phyloP scores from a whole-genome alignment of 2,888 invertebrate genomes.

The Crocallis elinguaria region DNA sequence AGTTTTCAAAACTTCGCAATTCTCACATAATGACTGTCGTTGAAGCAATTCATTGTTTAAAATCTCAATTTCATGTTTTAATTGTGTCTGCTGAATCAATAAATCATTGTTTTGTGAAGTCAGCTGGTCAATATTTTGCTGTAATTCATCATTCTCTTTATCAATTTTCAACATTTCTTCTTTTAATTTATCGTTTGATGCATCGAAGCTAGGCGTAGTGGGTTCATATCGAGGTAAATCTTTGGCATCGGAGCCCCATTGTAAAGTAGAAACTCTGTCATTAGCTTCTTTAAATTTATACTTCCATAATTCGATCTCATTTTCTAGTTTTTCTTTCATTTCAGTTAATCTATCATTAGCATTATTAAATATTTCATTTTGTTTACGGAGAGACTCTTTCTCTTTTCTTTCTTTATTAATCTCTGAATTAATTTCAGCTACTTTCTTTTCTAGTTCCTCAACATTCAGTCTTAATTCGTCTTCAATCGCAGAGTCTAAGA shows the following conservation, averaged over 20 bases:
- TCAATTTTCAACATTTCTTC: slow-evolving; percentile 71
- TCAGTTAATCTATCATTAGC: slow-evolving; percentile 92
- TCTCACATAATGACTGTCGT: slow-evolving; percentile 47
- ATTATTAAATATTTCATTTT: slow-evolving; percentile 89
- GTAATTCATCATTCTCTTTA: slow-evolving; percentile 77
- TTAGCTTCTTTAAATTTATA: slow-evolving; percentile 88
- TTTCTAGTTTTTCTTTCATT: slow-evolving; percentile 92
- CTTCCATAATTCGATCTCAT: slow-evolving; percentile 89
- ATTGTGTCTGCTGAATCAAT: slow-evolving; percentile 46
- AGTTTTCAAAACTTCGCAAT: slow-evolving; percentile 51
- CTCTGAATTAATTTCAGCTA: slow-evolving; percentile 85
- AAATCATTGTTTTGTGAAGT: slow-evolving; percentile 64
- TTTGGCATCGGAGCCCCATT: slow-evolving; percentile 64
- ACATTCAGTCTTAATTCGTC: slow-evolving; percentile 91
- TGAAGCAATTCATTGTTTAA: slow-evolving; percentile 58
- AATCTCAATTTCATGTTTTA: slow-evolving; percentile 60
- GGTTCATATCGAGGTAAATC: slow-evolving; percentile 48
- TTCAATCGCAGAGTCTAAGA: slow-evolving; percentile 91
- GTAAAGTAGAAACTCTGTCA: slow-evolving; percentile 84
- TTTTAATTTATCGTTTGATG: slow-evolving; percentile 42
- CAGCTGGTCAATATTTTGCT: slow-evolving; percentile 63
- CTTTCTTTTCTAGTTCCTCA: slow-evolving; percentile 86
- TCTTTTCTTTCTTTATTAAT: slow-evolving; percentile 86
- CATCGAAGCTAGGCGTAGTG: slow-evolving; percentile 27
- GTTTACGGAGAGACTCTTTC: slow-evolving; percentile 87